A percentile compares a stretch with the other conserved stretches of the same genome.
Conservation (phyloP, 2,888 invertebrate genomes). For the Cetonia aurata region DNA sequence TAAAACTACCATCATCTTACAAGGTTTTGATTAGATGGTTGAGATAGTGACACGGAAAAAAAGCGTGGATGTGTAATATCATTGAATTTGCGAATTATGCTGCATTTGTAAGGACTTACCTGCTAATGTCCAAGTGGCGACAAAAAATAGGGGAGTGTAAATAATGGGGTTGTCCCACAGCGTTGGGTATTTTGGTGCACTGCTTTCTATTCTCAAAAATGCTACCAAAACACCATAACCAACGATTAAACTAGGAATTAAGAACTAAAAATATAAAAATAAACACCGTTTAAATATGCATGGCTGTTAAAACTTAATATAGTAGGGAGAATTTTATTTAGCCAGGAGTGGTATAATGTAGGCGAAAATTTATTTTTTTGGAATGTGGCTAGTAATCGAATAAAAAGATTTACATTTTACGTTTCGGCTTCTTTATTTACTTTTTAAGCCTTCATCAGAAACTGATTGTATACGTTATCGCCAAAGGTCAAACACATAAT, state of each 20-base stretch:
- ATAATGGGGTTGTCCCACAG: slow-evolving; percentile 74
- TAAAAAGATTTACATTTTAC: neutral
- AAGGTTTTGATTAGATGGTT: no score
- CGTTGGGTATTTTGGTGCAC: slow-evolving; percentile 64
- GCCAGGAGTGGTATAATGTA: no score
- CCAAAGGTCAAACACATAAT: no score
- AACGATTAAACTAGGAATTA: slow-evolving; percentile 71
- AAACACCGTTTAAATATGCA: slow-evolving; percentile 3
- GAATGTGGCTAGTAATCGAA: no score
- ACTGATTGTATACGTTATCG: no score
- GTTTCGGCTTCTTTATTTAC: no score
- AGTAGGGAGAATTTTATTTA: no score
- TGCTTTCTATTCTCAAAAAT: slow-evolving; percentile 68
- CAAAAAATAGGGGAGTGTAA: slow-evolving; percentile 72
- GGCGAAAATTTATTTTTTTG: no score
- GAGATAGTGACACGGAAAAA: no score
- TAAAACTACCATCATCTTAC: no score
- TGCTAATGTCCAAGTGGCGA: slow-evolving; percentile 70
- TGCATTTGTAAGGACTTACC: slow-evolving; percentile 59
- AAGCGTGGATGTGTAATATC: neutral
- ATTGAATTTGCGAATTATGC: no score
- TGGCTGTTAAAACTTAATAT: neutral
- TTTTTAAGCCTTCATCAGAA: no score
- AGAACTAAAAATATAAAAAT: slow-evolving; percentile 65
- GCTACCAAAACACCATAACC: slow-evolving; percentile 71